Evolutionary conservation across 2,113 vertebrate species (phyloP).

Genomic region (Coracopsis vasa): DNA sequence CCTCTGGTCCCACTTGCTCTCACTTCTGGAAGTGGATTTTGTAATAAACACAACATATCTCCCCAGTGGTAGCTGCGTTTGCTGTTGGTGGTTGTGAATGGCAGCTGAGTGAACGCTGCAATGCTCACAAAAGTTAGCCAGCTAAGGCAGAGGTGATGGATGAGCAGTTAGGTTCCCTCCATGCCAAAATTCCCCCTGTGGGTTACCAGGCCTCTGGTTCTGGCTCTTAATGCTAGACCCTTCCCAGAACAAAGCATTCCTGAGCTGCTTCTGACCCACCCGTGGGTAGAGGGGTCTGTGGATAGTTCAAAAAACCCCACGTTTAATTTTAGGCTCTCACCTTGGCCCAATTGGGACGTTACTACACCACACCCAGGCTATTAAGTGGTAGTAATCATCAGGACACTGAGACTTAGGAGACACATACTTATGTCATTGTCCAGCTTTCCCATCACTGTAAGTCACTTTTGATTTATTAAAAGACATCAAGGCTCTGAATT

Average conservation of each 20-base stretch:
- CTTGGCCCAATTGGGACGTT: background rate
- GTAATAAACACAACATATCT: background rate
- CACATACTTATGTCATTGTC: background rate
- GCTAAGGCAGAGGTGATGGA: background rate
- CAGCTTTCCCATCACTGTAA: background rate
- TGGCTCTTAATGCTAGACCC: background rate
- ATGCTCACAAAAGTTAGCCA: background rate
- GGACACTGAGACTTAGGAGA: background rate
- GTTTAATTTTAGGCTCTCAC: background rate
- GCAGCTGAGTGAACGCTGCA: background rate
- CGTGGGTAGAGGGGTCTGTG: background rate
- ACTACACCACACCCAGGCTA: background rate
- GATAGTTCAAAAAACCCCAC: background rate
- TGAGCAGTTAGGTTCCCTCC: background rate
- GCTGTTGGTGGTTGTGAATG: background rate
- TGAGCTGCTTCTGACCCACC: accelerated
- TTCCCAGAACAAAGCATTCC: background rate
- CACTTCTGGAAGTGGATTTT: background rate
- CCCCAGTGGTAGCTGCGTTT: accelerated
- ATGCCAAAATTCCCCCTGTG: background rate
- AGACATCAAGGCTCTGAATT: background rate
- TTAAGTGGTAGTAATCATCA: background rate
- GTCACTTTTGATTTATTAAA: background rate
- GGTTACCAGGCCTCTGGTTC: background rate
- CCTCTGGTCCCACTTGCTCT: background rate